Evolutionary conservation across 2,797 vertebrate genomes (phyloP), one percentile per base, ranked within the genome.

Genomic region (Typhlichthys subterraneus): DNA sequence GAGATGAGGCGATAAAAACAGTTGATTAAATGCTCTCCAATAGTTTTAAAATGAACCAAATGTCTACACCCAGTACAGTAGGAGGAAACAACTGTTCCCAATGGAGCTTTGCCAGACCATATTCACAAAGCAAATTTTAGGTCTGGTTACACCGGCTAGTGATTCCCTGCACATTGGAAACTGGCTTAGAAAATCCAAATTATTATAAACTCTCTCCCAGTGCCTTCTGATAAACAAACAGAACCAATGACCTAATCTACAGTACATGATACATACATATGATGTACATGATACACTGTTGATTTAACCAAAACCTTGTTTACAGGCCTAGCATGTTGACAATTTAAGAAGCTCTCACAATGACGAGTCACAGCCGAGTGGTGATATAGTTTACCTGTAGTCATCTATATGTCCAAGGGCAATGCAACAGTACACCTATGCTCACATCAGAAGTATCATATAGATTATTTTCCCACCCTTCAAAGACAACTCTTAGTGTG

Each of bases 341-440:
- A 12, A 54, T 71, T 63, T 80, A 79, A 8, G 45, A 48, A 59
- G 65, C 53, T 14, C 45, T 71, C 55, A 85, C 56, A 80, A 85
- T 73, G 63, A 58, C 4, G 23, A 59, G 11, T 50, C 12, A 54
- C 33, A 62, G 60, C 53, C 59, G 47, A 71, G 58, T 31, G 14
- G 33, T 59, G 56, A 52, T 47, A 42, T 47, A 54, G 53, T 38
- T 42, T 23, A 73, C 60, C 55, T 48, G 47, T 52, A 33, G 55
- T 51, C 45, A 23, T 58, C 14, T 33, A 45, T 54, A 59, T 72
- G 67, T 59, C 73, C 64, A 61, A 59, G 76, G 77, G 80, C 75
- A 50, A 58, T 79, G 83, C 72, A 87, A 85, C 79, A 61, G 15
- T 69, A 87, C 58, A 75, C 80, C 59, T 7, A 42, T 11, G 59